phyloP scores from a whole-genome alignment of 2,113 vertebrate genomes.

The Trogon surrucura region DNA sequence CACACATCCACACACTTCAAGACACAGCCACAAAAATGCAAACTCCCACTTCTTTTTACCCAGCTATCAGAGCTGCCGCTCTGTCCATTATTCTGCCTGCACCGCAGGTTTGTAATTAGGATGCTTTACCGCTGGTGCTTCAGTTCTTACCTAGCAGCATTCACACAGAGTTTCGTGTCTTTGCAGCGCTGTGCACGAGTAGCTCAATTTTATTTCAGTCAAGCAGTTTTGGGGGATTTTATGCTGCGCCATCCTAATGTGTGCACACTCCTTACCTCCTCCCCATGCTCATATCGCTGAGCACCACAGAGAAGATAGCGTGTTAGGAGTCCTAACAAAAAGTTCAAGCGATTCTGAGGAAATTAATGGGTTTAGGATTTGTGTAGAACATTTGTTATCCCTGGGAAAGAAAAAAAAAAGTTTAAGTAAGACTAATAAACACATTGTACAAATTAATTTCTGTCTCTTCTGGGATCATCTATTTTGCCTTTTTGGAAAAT shows the following conservation, averaged over 20 bases:
- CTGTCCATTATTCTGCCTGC: constrained; percentile 41
- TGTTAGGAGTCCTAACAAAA: neutral
- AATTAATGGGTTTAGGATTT: neutral
- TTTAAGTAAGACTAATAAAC: neutral
- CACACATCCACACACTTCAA: neutral
- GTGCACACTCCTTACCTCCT: neutral
- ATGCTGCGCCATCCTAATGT: constrained; percentile 28
- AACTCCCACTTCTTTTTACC: constrained; percentile 46
- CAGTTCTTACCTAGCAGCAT: constrained; percentile 35
- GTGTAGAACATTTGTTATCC: neutral
- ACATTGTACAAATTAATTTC: neutral
- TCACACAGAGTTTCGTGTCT: constrained; percentile 37
- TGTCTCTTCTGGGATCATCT: neutral
- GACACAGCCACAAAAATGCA: constrained; percentile 30
- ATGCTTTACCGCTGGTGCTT: constrained; percentile 37
- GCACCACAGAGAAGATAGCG: neutral
- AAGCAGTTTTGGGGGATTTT: constrained; percentile 42
- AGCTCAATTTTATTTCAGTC: constrained; percentile 55
- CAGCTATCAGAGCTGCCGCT: constrained; percentile 6
- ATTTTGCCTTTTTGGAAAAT: neutral
- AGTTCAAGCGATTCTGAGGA: neutral
- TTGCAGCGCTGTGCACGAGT: neutral
- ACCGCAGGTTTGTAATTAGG: constrained; percentile 40
- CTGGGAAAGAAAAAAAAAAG: neutral
- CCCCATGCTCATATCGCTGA: neutral